phyloP scores from a whole-genome alignment of 2,888 invertebrate species.

The Pediacus dermestoides region DNA sequence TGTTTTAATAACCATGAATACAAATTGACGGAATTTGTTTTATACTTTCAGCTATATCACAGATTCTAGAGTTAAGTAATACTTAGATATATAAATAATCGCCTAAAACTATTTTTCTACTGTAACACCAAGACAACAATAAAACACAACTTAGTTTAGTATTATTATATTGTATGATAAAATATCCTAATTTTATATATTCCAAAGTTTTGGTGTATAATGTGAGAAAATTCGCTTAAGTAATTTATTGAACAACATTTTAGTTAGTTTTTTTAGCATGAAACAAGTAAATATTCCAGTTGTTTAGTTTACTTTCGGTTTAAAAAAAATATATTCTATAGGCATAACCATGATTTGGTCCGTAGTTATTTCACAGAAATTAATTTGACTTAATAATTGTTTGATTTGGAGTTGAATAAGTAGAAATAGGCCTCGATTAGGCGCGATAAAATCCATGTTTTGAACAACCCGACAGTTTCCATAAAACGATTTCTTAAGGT shows the following conservation, averaged over 20 bases:
- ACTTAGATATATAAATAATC: slow-evolving; percentile 33
- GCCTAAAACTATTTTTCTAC: slow-evolving; percentile 20
- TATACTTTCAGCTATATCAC: slow-evolving; percentile 36
- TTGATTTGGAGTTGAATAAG: too few relatives aligned
- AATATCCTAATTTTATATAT: slow-evolving; percentile 25
- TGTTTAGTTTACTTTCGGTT: too few relatives aligned
- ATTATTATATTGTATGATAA: slow-evolving; percentile 24
- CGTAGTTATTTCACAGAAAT: too few relatives aligned
- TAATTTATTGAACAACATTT: neutral
- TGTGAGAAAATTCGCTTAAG: slow-evolving; percentile 34
- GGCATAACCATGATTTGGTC: too few relatives aligned
- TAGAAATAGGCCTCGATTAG: too few relatives aligned
- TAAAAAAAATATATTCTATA: too few relatives aligned
- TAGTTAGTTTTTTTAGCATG: neutral
- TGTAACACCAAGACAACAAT: slow-evolving; percentile 27
- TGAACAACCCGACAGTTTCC: too few relatives aligned
- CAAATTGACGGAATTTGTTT: slow-evolving; percentile 37
- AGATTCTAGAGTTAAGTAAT: slow-evolving; percentile 37
- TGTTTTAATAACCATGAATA: too few relatives aligned
- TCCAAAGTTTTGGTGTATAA: slow-evolving; percentile 35
- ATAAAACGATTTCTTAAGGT: too few relatives aligned
- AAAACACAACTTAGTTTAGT: slow-evolving; percentile 25
- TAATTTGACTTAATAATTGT: too few relatives aligned
- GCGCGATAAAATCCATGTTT: too few relatives aligned
- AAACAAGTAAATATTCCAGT: too few relatives aligned